phyloP scores from a whole-genome alignment of 2,113 vertebrate genomes.

The Heterochromis multidens region DNA sequence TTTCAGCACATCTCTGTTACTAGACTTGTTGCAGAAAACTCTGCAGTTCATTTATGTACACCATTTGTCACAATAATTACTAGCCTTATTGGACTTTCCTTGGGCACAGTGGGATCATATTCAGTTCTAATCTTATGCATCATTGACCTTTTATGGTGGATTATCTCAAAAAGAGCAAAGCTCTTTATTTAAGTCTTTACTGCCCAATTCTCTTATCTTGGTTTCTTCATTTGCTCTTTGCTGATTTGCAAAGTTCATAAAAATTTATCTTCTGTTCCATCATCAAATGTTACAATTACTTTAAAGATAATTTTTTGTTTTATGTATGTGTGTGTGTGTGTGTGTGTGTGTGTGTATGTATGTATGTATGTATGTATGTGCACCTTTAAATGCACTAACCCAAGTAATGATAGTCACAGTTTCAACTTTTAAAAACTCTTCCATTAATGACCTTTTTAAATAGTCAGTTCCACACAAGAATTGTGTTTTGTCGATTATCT shows the following conservation, averaged over 20 bases:
- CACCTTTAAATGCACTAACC: background rate
- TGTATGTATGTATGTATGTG: too few species aligned
- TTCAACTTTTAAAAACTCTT: background rate
- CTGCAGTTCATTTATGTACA: background rate
- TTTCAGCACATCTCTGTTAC: background rate
- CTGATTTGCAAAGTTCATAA: constrained; percentile 10
- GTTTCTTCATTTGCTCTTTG: constrained; percentile 13
- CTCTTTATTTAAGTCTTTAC: constrained; percentile 16
- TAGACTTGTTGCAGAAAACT: background rate
- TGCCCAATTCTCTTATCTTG: constrained; percentile 2
- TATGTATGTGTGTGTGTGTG: too few species aligned
- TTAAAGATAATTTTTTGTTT: background rate
- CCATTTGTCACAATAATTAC: constrained; percentile 1
- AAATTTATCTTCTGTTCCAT: constrained; percentile 11
- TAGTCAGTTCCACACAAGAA: background rate
- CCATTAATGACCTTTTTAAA: constrained; percentile 28
- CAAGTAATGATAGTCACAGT: background rate
- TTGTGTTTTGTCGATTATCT: background rate
- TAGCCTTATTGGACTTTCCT: background rate
- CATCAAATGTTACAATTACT: constrained; percentile 15
- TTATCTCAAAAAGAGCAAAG: background rate
- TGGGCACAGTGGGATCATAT: background rate
- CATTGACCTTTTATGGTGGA: constrained; percentile 6
- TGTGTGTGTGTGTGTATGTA: too few species aligned
- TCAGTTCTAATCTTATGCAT: constrained; percentile 33